Conservation (phyloP, 1,140 invertebrate species). For the Rhynchophorus ferrugineus region DNA sequence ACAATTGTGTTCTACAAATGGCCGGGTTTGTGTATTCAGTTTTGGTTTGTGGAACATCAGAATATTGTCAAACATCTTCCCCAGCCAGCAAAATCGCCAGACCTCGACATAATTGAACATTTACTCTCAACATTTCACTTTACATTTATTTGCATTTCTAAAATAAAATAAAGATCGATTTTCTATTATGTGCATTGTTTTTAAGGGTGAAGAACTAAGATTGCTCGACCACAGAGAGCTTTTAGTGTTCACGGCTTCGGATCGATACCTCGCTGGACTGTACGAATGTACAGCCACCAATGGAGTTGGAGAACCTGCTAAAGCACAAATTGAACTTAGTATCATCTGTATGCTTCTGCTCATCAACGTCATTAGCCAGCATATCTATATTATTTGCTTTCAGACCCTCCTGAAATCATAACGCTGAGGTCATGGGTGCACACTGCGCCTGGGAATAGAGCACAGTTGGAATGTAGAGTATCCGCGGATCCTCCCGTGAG, state of each 20-base stretch:
- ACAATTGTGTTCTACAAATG: too few relatives aligned
- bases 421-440: slow-evolving; percentile 59
- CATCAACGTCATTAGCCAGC: background rate
- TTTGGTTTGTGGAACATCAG: too few relatives aligned
- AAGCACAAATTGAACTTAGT: slow-evolving; percentile 51
- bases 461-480: slow-evolving; percentile 60
- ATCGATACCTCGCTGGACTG: slow-evolving; percentile 54
- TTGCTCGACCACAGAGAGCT: slow-evolving; percentile 53
- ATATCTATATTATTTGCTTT: slow-evolving; percentile 19
- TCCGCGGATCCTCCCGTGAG: slow-evolving; percentile 52
- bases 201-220: slow-evolving; percentile 54
- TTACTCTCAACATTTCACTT: too few relatives aligned
- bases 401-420: slow-evolving; percentile 64
- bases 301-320: slow-evolving; percentile 62
- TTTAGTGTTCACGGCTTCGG: slow-evolving; percentile 59
- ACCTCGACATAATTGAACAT: too few relatives aligned
- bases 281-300: slow-evolving; percentile 68
- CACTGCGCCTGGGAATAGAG: slow-evolving; percentile 56
- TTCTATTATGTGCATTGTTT: slow-evolving; percentile 14
- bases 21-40: too few relatives aligned
- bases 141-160: background rate
- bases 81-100: too few relatives aligned
- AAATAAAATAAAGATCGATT: background rate
- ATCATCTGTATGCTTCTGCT: slow-evolving; percentile 47
- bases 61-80: too few relatives aligned